Evolutionary conservation across 2,888 invertebrate species (phyloP), one percentile per base, ranked within the genome.

Genomic region (Smittia aterrima): DNA sequence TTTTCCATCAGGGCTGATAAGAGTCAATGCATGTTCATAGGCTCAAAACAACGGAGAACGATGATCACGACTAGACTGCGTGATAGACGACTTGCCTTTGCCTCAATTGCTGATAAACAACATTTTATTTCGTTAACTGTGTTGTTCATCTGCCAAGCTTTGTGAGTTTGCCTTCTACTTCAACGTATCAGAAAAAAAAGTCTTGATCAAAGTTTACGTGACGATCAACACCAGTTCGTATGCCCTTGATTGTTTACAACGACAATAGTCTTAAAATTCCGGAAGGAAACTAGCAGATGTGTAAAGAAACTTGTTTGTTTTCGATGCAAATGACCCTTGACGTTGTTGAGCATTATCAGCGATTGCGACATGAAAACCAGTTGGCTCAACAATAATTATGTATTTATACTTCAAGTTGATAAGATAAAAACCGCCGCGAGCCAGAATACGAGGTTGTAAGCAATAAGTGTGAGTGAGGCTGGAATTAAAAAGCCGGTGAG

Each of bases 81-180:
- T 64, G 64, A 27, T 64, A 27, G 64, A 64, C 64, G n/a, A n/a
- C n/a, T n/a, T n/a, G n/a, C n/a, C n/a, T n/a, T 64, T 16, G 27
- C 27, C 27, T 64, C 22, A 58, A 58, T 58, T 27, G 64, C 64
- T 64, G 64, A 64, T 64, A 64, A 64, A 64, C 64, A 64, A 64
- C 24, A n/a, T 58, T 58, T 20, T 4, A 6, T 64, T 64, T 27
- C 64, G n/a, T 47, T 11, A 47, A n/a, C 18, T 58, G 58, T 22
- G 9, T 47, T 11, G 16, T 47, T 7, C 47, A 16, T 16, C 13
- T 47, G 47, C 47, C 4, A 47, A 47, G 13, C 38, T 18, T 7
- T 58, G 3, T 32, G 32, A 32, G 32, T 32, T 32, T 32, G 32
- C 32, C 32, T 32, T 32, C 32, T 32, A 9, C 32, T 32, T 32